Percentiles rank a stretch among this genome's conserved stretches.
phyloP scores from a whole-genome alignment of 2,797 vertebrate species.

The Paramormyrops hopkinsi region DNA sequence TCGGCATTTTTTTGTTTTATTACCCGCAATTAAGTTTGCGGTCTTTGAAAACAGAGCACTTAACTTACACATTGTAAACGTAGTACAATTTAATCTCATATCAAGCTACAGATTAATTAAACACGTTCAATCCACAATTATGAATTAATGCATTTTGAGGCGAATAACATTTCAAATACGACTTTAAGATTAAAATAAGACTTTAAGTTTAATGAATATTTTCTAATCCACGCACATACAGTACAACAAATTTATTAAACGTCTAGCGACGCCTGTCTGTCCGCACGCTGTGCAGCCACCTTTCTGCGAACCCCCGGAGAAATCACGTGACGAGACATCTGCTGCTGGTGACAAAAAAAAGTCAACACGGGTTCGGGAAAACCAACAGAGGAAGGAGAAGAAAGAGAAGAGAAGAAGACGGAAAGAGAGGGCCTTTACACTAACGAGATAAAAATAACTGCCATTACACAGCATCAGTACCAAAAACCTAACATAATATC shows the following conservation, averaged over 20 bases:
- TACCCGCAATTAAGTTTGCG: not conserved
- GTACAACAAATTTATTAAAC: not conserved
- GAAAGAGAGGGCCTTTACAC: not conserved
- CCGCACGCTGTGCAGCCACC: not conserved
- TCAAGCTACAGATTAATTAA: not conserved
- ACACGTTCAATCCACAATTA: not conserved
- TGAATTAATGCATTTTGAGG: not conserved
- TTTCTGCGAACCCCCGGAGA: constrained; percentile 34
- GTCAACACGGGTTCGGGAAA: constrained; percentile 35
- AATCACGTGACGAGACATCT: constrained; percentile 61
- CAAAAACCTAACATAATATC: constrained; percentile 37
- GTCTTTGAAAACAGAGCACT: not conserved
- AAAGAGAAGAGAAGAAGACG: constrained; percentile 19
- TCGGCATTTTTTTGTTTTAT: not conserved
- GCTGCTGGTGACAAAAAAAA: constrained; percentile 52
- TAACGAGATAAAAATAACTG: constrained; percentile 46
- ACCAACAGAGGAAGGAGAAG: constrained; percentile 25
- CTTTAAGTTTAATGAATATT: not conserved
- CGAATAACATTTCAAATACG: not conserved
- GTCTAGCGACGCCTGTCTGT: not conserved
- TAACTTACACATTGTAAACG: not conserved
- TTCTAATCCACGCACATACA: not conserved
- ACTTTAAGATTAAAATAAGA: not conserved
- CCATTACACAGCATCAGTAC: constrained; percentile 48
- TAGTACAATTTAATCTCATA: not conserved